Base-by-base conservation (phyloP, 1,140 invertebrate species). In the Drosophila seguyi region DNA sequence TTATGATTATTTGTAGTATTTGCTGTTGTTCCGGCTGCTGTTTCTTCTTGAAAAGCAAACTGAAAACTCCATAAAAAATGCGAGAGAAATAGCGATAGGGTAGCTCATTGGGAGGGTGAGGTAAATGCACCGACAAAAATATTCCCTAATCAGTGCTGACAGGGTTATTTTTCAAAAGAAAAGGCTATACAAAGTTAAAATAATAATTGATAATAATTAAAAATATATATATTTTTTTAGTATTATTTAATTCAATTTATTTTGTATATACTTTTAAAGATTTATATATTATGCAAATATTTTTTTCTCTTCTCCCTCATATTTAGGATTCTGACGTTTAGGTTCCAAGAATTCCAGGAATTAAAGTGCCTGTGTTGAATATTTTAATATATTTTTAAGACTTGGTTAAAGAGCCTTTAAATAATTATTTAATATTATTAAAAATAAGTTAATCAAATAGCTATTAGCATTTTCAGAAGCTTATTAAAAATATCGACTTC, bases 1-100 rank as follows among this genome's bases (percentile, higher is more conserved):
- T 88, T 88, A 88, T 84, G 84, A 88, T 88, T 88, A 88, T 88
- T 84, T 88, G 84, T 88, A 90, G 84, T 90, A 90, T 90, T 88
- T 88, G 60, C 80, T 74, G 80, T 41, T 72, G 69, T 72, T 72
- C 69, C 65, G 76, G 59, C 58, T 73, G 59, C 66, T 87, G 84
- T 81, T 88, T 84, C 85, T 74, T 71, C 63, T 71, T 66, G 66
- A 84, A 88, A 90, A 90, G 84, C 82, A 78, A 88, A 83, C 84
- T 77, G 73, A 90, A 88, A 86, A 90, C 85, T 85, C 81, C 74
- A 88, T 88, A 88, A 90, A 88, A 90, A 90, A 71, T 41, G 52
- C 18, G 20, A 71, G 27, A 58, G 52, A 29, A 38, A 41, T 34
- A 53, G 31, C 22, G 16, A 52, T 42, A 34, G 45, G 18, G n/a